phyloP scores from a whole-genome alignment of 1,140 invertebrate species.

The Penaeus vannamei region DNA sequence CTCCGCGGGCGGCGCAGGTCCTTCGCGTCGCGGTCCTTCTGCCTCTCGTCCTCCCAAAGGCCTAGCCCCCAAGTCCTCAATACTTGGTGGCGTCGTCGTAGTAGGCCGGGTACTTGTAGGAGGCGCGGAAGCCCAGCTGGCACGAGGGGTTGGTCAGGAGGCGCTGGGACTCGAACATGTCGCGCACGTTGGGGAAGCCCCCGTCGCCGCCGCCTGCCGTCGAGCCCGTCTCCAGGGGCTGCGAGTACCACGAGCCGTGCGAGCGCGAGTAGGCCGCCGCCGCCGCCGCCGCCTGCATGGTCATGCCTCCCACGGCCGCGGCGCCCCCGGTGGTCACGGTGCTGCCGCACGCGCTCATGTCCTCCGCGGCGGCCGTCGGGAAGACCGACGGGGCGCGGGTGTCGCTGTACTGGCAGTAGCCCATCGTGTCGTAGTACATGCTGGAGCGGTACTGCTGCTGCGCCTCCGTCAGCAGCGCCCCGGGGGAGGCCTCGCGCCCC shows the following conservation, averaged over 20 bases:
- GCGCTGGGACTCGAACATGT: conserved; percentile 68
- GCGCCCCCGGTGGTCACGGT: conserved; percentile 58
- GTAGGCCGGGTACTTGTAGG: conserved; percentile 67
- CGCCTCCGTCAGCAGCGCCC: conserved; percentile 39
- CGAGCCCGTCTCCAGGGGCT: conserved; percentile 58
- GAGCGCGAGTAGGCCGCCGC: conserved; percentile 64
- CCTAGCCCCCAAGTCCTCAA: conserved; percentile 4
- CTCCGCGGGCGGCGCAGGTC: neutral
- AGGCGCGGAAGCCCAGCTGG: conserved; percentile 68
- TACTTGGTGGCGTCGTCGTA: conserved; percentile 67
- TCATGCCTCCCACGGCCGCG: conserved; percentile 56
- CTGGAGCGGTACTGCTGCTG: conserved; percentile 65
- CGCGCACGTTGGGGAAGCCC: conserved; percentile 67
- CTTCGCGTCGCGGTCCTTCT: no score
- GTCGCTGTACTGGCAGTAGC: conserved; percentile 66
- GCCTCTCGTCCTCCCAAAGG: no score
- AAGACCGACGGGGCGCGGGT: conserved; percentile 52
- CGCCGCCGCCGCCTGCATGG: conserved; percentile 60
- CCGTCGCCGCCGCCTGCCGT: neutral
- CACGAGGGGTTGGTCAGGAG: conserved; percentile 67
- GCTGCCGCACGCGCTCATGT: conserved; percentile 57
- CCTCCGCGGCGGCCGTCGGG: conserved; percentile 45
- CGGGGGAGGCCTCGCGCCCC: conserved; percentile 55
- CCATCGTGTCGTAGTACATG: conserved; percentile 68
- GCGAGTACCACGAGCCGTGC: conserved; percentile 60